Conservation (phyloP, 2,113 vertebrate species). For the Lutjanus erythropterus region DNA sequence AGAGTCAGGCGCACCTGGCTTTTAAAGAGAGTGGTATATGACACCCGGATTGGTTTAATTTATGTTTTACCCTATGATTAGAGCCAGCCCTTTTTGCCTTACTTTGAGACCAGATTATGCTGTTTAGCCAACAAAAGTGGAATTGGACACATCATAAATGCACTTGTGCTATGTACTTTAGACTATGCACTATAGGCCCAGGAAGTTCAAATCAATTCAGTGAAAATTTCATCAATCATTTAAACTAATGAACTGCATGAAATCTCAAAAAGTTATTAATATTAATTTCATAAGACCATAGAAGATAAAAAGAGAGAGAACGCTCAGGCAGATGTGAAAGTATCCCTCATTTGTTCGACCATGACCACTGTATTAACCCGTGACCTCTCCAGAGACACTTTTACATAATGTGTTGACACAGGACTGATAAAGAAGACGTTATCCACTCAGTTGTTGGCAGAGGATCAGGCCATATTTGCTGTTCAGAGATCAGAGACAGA, state of each 20-base stretch:
- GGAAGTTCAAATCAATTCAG: not conserved
- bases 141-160: too few species aligned
- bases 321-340: not conserved
- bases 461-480: slow-evolving; percentile 62
- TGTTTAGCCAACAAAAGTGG: too few species aligned
- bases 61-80: too few species aligned
- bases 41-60: too few species aligned
- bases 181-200: too few species aligned
- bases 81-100: too few species aligned
- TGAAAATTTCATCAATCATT: not conserved
- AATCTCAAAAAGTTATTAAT: not conserved
- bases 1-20: too few species aligned
- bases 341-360: not conserved
- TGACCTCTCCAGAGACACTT: slow-evolving; percentile 2
- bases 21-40: too few species aligned
- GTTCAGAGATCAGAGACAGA: slow-evolving; percentile 57
- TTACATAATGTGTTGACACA: slow-evolving; percentile 63
- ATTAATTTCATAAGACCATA: not conserved
- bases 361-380: not conserved
- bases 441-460: slow-evolving; percentile 43
- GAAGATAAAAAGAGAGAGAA: not conserved
- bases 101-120: too few species aligned
- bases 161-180: too few species aligned
- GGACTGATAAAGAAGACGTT: slow-evolving; percentile 48
- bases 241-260: not conserved